Base-by-base conservation (phyloP, 2,797 vertebrate genomes). In the Artibeus jamaicensis region DNA sequence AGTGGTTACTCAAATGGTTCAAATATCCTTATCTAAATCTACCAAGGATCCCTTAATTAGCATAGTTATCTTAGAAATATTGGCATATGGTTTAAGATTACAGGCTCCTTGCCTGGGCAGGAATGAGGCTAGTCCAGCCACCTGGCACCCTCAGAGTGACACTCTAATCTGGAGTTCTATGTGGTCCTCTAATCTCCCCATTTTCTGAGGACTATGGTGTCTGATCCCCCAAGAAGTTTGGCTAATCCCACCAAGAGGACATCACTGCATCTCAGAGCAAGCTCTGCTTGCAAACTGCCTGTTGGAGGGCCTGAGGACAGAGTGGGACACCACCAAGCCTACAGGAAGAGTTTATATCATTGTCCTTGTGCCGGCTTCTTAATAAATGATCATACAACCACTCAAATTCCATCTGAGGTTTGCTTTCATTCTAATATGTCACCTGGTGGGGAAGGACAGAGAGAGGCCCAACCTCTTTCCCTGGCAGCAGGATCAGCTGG, bases 51-150 rank as follows among this genome's bases (percentile, higher is more conserved):
- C 37, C 65, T 89, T 87, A 55, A 70, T 76, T 76, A 65, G 55
- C 81, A 89, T 18, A 70, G 37, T 9, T 34, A 87, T 77, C 62
- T 84, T 94, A 73, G 53, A 96, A 94, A 78, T 53, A 83, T 22
- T 83, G 57, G 50, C 62, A 42, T 24, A 32, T 73, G 29, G 67
- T 29, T 89, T 96, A 59, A 79, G 39, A 67, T 39, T 50, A 53
- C 2, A 0, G 34, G 34, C 44, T 84, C 42, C 16, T 46, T 7
- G 16, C 5, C 90, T 46, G 34, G 82, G 50, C 70, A 53, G 68
- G 70, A 86, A 53, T 5, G 5, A 90, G 82, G 37, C 42, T 76
- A 39, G 46, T 8, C 3, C 26, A 70, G 57, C 53, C 2, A 53
- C 57, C 55, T 57, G 89, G 57, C 12, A 67, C 70, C 55, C 62